Percentiles rank a stretch among this genome's conserved stretches.
Conservation (phyloP, 2,797 vertebrate species). For the Liparis tanakae region DNA sequence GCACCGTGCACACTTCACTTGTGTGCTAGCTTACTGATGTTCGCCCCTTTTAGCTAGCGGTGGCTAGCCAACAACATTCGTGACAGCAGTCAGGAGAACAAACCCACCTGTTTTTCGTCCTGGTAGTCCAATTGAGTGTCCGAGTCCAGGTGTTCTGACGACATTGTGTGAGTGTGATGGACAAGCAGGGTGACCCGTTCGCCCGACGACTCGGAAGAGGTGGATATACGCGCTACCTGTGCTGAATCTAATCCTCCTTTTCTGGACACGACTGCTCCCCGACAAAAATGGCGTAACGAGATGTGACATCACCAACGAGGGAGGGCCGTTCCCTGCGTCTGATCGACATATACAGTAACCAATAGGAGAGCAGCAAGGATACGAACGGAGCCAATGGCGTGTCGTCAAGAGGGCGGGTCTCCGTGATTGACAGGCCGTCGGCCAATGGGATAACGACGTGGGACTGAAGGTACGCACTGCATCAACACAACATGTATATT, state of each 20-base stretch:
- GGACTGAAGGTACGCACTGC: constrained; percentile 38
- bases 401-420: fast-evolving
- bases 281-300: constrained; percentile 83
- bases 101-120: constrained; percentile 86
- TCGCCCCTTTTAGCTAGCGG: constrained; percentile 63
- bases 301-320: constrained; percentile 72
- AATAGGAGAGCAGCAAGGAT: constrained; percentile 30
- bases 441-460: constrained; percentile 45
- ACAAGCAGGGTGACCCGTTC: constrained; percentile 45
- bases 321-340: neutral
- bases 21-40: constrained; percentile 45
- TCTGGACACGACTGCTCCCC: constrained; percentile 76
- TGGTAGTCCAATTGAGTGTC: constrained; percentile 82
- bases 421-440: constrained; percentile 50
- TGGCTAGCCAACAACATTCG: constrained; percentile 60
- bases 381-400: constrained; percentile 28
- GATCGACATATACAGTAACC: constrained; percentile 73
- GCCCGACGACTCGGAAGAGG: constrained; percentile 27
- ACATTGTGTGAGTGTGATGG: constrained; percentile 70
- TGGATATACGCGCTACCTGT: constrained; percentile 51
- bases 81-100: constrained; percentile 57
- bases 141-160: constrained; percentile 82
- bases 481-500: constrained; percentile 34
- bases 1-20: constrained; percentile 45
- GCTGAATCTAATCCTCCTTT: constrained; percentile 62